Base-by-base conservation (phyloP, 2,113 vertebrate species). In the Geococcyx californianus region DNA sequence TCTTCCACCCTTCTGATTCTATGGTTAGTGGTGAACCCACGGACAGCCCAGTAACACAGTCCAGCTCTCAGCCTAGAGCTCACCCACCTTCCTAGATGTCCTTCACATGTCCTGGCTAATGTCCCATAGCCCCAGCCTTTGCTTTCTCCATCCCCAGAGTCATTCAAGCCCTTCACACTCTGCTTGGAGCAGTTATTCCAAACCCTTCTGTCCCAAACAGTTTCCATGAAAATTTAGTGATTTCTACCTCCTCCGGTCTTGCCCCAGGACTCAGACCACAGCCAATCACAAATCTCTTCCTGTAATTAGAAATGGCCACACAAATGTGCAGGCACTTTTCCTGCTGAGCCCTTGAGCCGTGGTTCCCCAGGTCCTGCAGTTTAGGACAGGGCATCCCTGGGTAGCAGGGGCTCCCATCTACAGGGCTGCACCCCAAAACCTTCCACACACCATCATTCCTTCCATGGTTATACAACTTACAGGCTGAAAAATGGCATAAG, bases 311-410 rank as follows among this genome's bases (percentile, higher is more conserved):
- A 81, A 86, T 24, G 47, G 72, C 84, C 68, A 44, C 77, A 36
- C 75, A 74, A 40, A 18, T 9, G 6, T n/a, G 18, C 60, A 67
- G 91, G 18, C 24, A 18, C 73, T 51, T 45, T 66, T 84, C 87
- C 72, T 47, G 82, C 77, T 24, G 58, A 96, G 81, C 78, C 58
- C 77, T 74, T 59, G 66, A 81, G 84, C 81, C 77, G 20, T 0
- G 16, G 16, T 42, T 91, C 86, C 73, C 79, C n/a, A 26, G 34
- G 55, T 10, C 68, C 68, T 81, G 94, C 75, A 70, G 84, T 58
- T 96, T 81, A 66, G 88, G 80, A 86, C 36, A 47, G 64, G n/a
- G 59, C 60, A 94, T 56, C 84, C 87, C 81, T 69, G 59, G 84
- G 89, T 81, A 85, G 74, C 17, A 59, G 78, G 66, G 69, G 70